Base-by-base conservation (phyloP, 2,113 vertebrate genomes). In the Canis aureus region DNA sequence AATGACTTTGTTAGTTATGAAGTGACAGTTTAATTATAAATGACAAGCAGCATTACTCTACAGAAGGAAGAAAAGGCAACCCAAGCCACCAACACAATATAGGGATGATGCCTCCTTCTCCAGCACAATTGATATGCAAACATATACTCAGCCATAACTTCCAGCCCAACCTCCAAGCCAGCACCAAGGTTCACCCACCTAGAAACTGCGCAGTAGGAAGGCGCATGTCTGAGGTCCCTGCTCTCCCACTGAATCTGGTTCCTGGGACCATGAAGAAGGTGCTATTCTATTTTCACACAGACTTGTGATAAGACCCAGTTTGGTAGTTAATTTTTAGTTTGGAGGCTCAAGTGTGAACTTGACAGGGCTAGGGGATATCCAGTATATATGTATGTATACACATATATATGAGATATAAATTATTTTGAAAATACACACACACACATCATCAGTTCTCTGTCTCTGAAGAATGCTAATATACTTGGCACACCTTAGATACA, bases 11-110 rank as follows among this genome's bases (percentile, higher is more conserved):
- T 80, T 69, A 67, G 69, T 62, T 88, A 20, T 17, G 35, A 94
- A 94, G 49, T 85, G 87, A 94, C 17, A 60, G 43, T 80, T 74
- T 90, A 71, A 81, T 88, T 83, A 74, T 43, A 84, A 95, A 87
- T 81, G 83, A 57, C 62, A 96, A 60, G 59, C 23, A 43, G 38
- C 38, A 66, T 67, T 66, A 81, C 16, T 29, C 32, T 78, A 55
- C 81, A 97, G 20, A 94, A 55, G 43, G 11, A 13, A 15, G 32
- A 66, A 74, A 76, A 83, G 51, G 35, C 38, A 51, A 15, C 32
- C 79, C 29, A 38, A 57, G 73, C 43, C 69, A 71, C n/a, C 27
- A 81, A 49, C 69, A 76, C 16, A n/a, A 53, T 80, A 25, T 35
- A 35, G 49, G 20, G 16, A 69, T 5, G 53, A 22, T 6, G 8